Conservation (phyloP, 2,797 vertebrate species). For the Ctenosaura bakeri region DNA sequence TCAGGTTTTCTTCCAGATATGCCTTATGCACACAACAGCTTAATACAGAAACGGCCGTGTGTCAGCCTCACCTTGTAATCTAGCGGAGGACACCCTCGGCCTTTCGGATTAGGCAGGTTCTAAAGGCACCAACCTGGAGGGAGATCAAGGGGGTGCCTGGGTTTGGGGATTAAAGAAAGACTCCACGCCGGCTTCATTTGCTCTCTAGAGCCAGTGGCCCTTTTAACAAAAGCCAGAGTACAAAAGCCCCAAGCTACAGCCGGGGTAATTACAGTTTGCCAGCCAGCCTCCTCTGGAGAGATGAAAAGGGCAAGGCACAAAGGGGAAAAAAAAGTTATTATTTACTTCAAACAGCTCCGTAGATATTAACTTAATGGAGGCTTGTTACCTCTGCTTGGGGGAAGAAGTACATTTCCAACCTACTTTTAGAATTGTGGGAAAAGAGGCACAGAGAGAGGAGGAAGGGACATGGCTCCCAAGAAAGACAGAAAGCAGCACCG, state of each 20-base stretch:
- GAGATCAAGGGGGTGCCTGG: conserved; percentile 4
- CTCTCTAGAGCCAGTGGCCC: conserved; percentile 1
- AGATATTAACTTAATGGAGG: conserved; percentile 43
- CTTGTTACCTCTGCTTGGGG: conserved; percentile 11
- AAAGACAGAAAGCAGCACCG: not conserved
- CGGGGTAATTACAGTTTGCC: conserved; percentile 37
- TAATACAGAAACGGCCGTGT: not conserved
- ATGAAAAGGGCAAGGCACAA: conserved; percentile 13
- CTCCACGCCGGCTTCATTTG: not conserved
- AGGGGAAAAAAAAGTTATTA: conserved; percentile 11
- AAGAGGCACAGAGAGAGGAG: not conserved
- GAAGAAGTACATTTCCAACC: not conserved
- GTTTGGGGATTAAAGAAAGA: conserved; percentile 18
- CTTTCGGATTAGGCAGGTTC: not conserved
- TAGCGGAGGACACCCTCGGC: not conserved
- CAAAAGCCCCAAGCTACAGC: conserved; percentile 43
- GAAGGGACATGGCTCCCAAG: not conserved
- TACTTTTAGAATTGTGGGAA: not conserved
- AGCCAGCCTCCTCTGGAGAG: conserved; percentile 23
- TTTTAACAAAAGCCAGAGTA: conserved; percentile 38
- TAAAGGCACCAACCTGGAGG: not conserved
- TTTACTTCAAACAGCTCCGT: conserved; percentile 40
- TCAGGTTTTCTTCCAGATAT: not conserved
- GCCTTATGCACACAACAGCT: too few species aligned
- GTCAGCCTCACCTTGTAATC: not conserved